Base-by-base conservation (phyloP, 2,797 vertebrate species). In the Pseudocheirus occidentalis region DNA sequence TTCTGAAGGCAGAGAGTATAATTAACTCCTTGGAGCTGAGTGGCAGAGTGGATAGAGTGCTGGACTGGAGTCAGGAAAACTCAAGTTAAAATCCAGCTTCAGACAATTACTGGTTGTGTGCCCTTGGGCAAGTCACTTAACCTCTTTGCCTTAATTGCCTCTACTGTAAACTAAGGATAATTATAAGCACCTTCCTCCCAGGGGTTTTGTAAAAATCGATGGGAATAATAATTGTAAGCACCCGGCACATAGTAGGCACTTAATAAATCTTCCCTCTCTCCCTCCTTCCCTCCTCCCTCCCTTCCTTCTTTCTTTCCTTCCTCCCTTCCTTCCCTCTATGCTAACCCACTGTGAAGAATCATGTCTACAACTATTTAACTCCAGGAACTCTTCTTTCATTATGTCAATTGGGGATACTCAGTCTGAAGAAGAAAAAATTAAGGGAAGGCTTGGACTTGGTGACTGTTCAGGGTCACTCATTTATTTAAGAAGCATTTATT, bases 11-110 rank as follows among this genome's bases (percentile, higher is more conserved):
- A 40, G 56, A 90, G 90, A 57, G 62, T 73, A 57, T 94, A 56
- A 95, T 96, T 90, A 55, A 54, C 91, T 94, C 95, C 91, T 91
- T 58, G 59, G 12, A 62, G 29, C 21, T 34, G 31, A 13, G 59
- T 62, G 59, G 59, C 59, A 62, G 34, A 34, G 31, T 62, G 13
- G 18, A 91, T 12, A 57, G 16, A 50, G 52, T 91, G 0, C 58
- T 96, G 73, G 93, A 55, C 0, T 1, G n/a, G 62, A 55, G 31
- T 58, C 58, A n/a, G 59, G 34, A 66, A 66, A n/a, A 66, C 34
- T 59, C 1, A 31, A 66, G 59, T 66, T 66, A 31, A 66, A 66
- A 66, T 66, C 31, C 31, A 66, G 31, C 31, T 13, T 66, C 59
- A n/a, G 59, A 34, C 59, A 66, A 66, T 66, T 66, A 34, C 59